These are phyloP conservation scores for Andrena cerasifolii DNA, from an alignment of 1,140 invertebrate species.

Conservation along the genomic window DNA sequence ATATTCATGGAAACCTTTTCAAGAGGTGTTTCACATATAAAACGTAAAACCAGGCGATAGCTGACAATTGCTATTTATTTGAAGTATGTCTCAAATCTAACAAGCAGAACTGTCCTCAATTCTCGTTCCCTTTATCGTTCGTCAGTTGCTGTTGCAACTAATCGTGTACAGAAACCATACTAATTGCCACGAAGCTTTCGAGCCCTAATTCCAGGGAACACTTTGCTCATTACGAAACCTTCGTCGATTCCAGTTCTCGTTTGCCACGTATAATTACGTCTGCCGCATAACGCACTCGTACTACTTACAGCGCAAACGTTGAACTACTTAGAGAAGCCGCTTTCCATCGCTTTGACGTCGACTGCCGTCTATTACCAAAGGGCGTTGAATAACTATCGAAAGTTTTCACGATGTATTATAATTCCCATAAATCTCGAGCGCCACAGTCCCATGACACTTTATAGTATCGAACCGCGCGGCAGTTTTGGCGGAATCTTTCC, in stretches of 20 bases:
- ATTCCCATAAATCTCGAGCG: conserved; percentile 2
- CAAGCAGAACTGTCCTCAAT: background rate
- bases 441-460: background rate
- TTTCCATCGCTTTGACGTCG: conserved; percentile 16
- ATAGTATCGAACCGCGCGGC: too few species aligned
- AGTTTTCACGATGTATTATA: conserved; percentile 13
- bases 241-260: background rate
- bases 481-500: background rate
- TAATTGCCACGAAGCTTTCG: too few species aligned
- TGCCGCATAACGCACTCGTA: conserved; percentile 54
- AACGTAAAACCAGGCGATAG: too few species aligned
- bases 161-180: too few species aligned
- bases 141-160: too few species aligned
- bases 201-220: too few species aligned
- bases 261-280: conserved; percentile 58
- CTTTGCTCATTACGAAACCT: too few species aligned
- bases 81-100: background rate
- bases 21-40: too few species aligned
- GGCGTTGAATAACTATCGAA: conserved; percentile 19
- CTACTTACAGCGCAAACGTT: conserved; percentile 56
- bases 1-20: too few species aligned
- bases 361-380: background rate
- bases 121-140: too few species aligned
- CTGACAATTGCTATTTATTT: background rate
- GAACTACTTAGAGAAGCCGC: conserved; percentile 19